Evolutionary conservation across 1,140 invertebrate species (phyloP), one percentile per base, ranked within the genome.

Genomic region (Brachystomella parvula): DNA sequence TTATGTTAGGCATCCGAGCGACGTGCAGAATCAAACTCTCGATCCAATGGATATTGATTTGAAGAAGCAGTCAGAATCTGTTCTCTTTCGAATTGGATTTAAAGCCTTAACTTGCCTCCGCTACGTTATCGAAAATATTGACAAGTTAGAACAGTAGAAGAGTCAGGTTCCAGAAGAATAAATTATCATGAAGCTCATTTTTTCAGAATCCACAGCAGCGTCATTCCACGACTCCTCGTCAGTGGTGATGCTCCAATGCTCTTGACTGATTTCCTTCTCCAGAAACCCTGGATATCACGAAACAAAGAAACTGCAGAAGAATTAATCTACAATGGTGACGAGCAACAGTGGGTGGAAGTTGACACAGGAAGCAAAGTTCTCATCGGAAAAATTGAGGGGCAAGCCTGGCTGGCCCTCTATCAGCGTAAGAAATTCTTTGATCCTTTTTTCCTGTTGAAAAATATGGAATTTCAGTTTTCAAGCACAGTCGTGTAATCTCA

Each of bases 181-280:
- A 49, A 15, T 44, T 9, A 32, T 30, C 19, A 35, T 61, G 15
- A 21, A 33, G 17, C 24, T 26, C n/a, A 58, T 60, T 1, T 53
- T 32, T 63, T 28, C 21, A 73, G 72, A 53, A 61, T 74, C 31
- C 47, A 66, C 0, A 63, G 61, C 33, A 62, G 63, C 31, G 68
- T 74, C 0, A 56, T 71, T 6, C 66, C 71, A 1, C 57, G 73
- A 21, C 72, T 75, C 26, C 56, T 74, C 3, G 58, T 67, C 9
- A 59, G 65, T 29, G 60, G 64, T 12, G 74, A 75, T 62, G 77
- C 89, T 35, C 89, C 88, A 0, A 84, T 88, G 68, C 76, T 91
- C 24, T 79, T 90, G 32, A 80, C 78, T 26, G 84, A 89, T 73
- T 75, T 91, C 3, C 78, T 90, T 29, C 76, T 85, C 71, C 76